These are phyloP conservation scores for Amblyraja radiata DNA, from an alignment of 2,797 vertebrate genomes.

Conservation along the genomic window DNA sequence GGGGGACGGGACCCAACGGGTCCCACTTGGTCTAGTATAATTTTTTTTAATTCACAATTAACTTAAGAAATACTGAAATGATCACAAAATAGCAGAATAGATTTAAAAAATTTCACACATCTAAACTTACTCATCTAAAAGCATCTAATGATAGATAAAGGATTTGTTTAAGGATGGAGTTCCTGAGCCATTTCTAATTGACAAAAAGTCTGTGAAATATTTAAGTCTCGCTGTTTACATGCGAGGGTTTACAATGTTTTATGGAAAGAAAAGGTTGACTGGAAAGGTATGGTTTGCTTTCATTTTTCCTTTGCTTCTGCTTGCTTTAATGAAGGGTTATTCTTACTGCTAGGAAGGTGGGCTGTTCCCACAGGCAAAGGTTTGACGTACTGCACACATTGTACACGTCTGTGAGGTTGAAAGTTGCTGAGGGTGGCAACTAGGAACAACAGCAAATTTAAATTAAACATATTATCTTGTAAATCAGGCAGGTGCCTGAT, in stretches of 20 bases:
- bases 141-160: not conserved
- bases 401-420: not conserved
- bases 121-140: not conserved
- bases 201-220: not conserved
- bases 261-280: not conserved
- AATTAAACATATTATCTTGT: not conserved
- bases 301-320: not conserved
- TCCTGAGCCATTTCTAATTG: not conserved
- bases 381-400: not conserved
- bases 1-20: too few species aligned
- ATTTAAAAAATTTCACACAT: not conserved
- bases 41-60: too few species aligned
- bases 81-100: not conserved
- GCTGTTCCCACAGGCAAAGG: slow-evolving; percentile 5
- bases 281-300: not conserved
- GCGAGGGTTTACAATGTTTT: too few species aligned
- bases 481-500: not conserved
- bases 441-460: not conserved
- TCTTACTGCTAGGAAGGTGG: slow-evolving; percentile 3
- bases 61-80: too few species aligned
- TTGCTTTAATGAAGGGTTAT: not conserved
- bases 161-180: not conserved
- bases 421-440: not conserved
- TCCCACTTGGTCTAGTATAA: too few species aligned
- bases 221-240: not conserved